A percentile compares a stretch with the other conserved stretches of the same genome.
These are phyloP conservation scores for Orycteropus afer DNA, from an alignment of 2,113 vertebrate species.

Conservation along the genomic window DNA sequence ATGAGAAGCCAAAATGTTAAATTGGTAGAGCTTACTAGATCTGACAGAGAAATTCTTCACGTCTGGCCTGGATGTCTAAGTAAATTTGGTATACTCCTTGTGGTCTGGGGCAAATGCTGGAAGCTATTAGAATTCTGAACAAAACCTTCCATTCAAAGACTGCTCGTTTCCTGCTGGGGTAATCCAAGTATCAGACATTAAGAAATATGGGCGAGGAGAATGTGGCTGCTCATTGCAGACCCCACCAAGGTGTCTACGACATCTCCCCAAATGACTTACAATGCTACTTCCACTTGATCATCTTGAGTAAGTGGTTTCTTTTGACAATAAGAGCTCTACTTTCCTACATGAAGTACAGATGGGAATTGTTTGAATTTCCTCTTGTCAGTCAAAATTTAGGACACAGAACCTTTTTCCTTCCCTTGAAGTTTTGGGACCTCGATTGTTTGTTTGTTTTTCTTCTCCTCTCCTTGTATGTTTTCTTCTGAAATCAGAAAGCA, in stretches of 20 bases:
- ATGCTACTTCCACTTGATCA: slow-evolving; percentile 73
- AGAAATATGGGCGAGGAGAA: slow-evolving; percentile 85
- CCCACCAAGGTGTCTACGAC: slow-evolving; percentile 82
- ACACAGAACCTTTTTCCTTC: slow-evolving; percentile 77
- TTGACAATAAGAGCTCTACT: slow-evolving; percentile 50
- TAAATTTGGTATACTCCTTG: slow-evolving; percentile 86
- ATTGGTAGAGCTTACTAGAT: slow-evolving; percentile 77
- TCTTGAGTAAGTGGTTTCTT: slow-evolving; percentile 77
- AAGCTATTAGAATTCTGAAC: slow-evolving; percentile 92
- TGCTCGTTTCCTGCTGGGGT: slow-evolving; percentile 90
- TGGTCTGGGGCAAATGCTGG: slow-evolving; percentile 90
- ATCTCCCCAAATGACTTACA: slow-evolving; percentile 71
- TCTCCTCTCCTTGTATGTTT: neutral
- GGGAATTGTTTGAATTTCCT: slow-evolving; percentile 80
- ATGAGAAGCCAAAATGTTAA: slow-evolving; percentile 77
- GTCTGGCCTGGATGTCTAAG: slow-evolving; percentile 85
- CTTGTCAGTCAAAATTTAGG: slow-evolving; percentile 81
- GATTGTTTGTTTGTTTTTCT: slow-evolving; percentile 34
- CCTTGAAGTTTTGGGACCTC: slow-evolving; percentile 79
- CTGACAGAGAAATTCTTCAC: slow-evolving; percentile 85
- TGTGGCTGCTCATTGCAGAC: slow-evolving; percentile 74
- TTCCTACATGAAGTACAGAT: neutral
- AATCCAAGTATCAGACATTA: slow-evolving; percentile 90
- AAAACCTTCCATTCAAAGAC: slow-evolving; percentile 93
- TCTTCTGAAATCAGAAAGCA: slow-evolving; percentile 32